Base-by-base conservation (phyloP, 2,113 vertebrate genomes). In the Brachionichthys hirsutus region DNA sequence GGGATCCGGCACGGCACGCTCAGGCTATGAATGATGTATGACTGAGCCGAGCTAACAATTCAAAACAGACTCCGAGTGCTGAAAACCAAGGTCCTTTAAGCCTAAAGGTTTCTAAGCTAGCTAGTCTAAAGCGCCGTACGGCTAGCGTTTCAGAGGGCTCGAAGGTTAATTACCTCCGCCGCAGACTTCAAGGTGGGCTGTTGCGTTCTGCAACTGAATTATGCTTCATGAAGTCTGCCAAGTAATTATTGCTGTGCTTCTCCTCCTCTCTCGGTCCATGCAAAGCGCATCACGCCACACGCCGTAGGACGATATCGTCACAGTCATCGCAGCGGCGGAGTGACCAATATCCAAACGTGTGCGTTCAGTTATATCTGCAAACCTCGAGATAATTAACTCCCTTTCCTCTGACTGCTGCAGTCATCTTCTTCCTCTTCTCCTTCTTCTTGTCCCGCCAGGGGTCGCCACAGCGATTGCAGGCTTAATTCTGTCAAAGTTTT, bases 321-420 rank as follows among this genome's bases (percentile, higher is more conserved):
- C 60, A 85, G 66, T 65, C 73, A 61, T 81, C 72, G 74, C 75
- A 63, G 65, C 73, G 64, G 65, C 48, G 62, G 74, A 74, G 59
- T 58, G 74, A 68, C 78, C 81, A 77, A 80, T 86, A 86, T 81
- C 70, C 72, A 77, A 85, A 86, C 79, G 80, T 80, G 84, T 78
- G 76, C 85, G 78, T 80, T 81, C 80, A 84, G 85, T 87, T 85
- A 85, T 73, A 82, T 73, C 65, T 81, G 66, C 80, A 71, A 87
- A 87, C 67, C 70, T 80, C 4, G 0, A 80, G 77, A 82, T 87
- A 87, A 88, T 89, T 74, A 84, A 58, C 74, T 85, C 66, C 73
- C 72, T 83, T 84, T 75, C 85, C 73, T 70, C 73, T 60, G 77
- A 85, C 87, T 77, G 67, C 56, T 46, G 67, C 61, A 78, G 76